These are phyloP conservation scores for Mesorhabditis spiculigera DNA, from an alignment of 2,888 invertebrate genomes.

Conservation along the genomic window DNA sequence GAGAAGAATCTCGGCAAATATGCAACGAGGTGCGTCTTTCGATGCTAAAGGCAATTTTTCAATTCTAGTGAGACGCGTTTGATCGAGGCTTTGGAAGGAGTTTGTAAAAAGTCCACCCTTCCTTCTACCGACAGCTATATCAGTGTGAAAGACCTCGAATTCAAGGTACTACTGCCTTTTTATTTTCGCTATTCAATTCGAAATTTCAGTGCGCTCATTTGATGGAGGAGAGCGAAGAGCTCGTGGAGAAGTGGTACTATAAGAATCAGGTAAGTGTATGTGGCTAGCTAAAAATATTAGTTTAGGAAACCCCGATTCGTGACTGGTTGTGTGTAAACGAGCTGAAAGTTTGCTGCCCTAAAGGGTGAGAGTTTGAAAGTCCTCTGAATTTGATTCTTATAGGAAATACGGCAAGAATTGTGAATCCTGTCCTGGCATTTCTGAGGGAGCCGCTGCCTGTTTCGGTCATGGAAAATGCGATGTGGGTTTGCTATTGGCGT, in stretches of 20 bases:
- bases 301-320: slow-evolving; percentile 22
- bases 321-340: slow-evolving; percentile 30
- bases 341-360: slow-evolving; percentile 17
- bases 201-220: slow-evolving; percentile 75
- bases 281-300: not conserved
- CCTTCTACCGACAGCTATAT: slow-evolving; percentile 58
- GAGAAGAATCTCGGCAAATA: slow-evolving; percentile 78
- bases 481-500: slow-evolving; percentile 54
- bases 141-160: slow-evolving; percentile 43
- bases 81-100: slow-evolving; percentile 81
- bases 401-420: slow-evolving; percentile 81
- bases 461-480: slow-evolving; percentile 77
- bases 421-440: slow-evolving; percentile 72
- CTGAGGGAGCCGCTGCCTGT: slow-evolving; percentile 72
- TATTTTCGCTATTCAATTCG: slow-evolving; percentile 5
- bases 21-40: slow-evolving; percentile 65
- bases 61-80: slow-evolving; percentile 76
- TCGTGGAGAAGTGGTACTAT: slow-evolving; percentile 85
- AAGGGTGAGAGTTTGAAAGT: not conserved
- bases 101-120: slow-evolving; percentile 71
- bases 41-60: not conserved
- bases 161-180: slow-evolving; percentile 43
- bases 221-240: slow-evolving; percentile 77
- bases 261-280: slow-evolving; percentile 62
- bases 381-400: slow-evolving; percentile 75